Percentiles rank a stretch among this genome's conserved stretches.
These are phyloP conservation scores for Platysternon megacephalum DNA, from an alignment of 2,113 vertebrate species.

Conservation along the genomic window DNA sequence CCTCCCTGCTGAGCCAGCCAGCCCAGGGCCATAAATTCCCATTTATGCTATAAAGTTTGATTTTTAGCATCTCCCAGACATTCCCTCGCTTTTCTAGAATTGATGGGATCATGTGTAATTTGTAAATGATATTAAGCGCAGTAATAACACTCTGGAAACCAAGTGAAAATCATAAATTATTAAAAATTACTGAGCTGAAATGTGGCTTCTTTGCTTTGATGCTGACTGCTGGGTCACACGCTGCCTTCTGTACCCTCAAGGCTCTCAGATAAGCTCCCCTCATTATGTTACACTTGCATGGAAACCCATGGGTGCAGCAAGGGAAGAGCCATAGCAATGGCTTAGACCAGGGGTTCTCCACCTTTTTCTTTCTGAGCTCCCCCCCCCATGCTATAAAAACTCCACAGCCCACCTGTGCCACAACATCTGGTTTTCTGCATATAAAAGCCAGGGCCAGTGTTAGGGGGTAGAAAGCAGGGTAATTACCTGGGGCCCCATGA, in stretches of 20 bases:
- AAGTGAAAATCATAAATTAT: conserved; percentile 69
- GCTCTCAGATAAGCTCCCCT: conserved; percentile 30
- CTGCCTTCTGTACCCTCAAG: conserved; percentile 44
- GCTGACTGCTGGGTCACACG: conserved; percentile 44
- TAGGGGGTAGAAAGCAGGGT: too few relatives aligned
- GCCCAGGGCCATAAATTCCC: conserved; percentile 50
- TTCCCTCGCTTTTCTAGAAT: conserved; percentile 73
- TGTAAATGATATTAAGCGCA: conserved; percentile 77
- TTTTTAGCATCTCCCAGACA: conserved; percentile 69
- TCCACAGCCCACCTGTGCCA: too few relatives aligned
- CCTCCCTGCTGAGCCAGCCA: rapidly evolving
- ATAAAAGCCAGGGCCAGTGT: too few relatives aligned
- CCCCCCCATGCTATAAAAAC: too few relatives aligned
- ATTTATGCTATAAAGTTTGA: conserved; percentile 47
- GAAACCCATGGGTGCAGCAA: rapidly evolving
- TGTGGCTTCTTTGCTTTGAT: conserved; percentile 55
- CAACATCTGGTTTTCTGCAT: too few relatives aligned
- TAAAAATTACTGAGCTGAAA: conserved; percentile 62
- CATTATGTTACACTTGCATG: conserved; percentile 5
- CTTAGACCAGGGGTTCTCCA: background rate
- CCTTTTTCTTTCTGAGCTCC: too few relatives aligned
- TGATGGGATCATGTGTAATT: conserved; percentile 73
- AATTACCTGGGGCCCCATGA: too few relatives aligned
- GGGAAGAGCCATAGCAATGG: background rate
- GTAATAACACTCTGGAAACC: conserved; percentile 74